phyloP scores from a whole-genome alignment of 2,113 vertebrate genomes.

The Bubalus kerabau region DNA sequence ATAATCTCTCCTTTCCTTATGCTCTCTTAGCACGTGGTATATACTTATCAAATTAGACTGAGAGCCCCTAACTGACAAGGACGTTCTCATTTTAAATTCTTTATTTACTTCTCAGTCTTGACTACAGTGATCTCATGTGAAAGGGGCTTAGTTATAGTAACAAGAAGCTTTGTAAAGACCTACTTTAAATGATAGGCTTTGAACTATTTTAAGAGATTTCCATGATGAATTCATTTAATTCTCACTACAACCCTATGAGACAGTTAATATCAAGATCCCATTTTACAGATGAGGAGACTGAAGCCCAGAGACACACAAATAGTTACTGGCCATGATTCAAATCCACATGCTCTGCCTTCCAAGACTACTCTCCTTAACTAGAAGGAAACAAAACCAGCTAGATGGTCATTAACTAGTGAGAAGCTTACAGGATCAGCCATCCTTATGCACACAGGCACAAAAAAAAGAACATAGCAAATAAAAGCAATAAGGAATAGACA shows the following conservation, averaged over 20 bases:
- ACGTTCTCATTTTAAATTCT: not conserved
- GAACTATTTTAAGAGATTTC: not conserved
- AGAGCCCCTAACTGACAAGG: not conserved
- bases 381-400: not conserved
- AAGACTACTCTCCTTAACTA: not conserved
- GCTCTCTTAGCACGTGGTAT: not conserved
- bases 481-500: not conserved
- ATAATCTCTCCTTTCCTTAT: not conserved
- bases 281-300: not conserved
- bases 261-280: not conserved
- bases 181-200: not conserved
- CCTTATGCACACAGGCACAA: not conserved
- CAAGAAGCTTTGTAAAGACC: not conserved
- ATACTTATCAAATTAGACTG: not conserved
- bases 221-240: not conserved
- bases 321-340: not conserved
- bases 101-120: not conserved
- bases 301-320: not conserved
- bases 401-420: not conserved
- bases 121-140: not conserved
- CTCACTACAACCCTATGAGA: not conserved
- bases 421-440: not conserved
- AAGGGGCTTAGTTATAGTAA: not conserved
- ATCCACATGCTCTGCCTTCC: not conserved
- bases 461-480: not conserved